Evolutionary conservation across 1,140 invertebrate genomes (phyloP).

Genomic region (Heterodera carotae): DNA sequence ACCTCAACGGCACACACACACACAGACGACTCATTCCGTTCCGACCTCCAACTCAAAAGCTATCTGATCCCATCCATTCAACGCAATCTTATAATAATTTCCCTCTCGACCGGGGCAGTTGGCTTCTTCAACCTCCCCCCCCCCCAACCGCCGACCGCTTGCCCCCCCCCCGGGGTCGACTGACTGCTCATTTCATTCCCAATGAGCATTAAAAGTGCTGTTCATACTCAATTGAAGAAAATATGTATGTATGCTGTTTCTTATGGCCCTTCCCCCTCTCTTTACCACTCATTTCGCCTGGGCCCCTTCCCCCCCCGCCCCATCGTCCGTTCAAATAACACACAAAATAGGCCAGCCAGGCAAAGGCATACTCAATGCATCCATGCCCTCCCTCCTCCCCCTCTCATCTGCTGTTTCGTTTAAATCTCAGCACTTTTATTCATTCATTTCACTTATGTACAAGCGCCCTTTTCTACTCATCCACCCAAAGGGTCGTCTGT

Average conservation of each 20-base stretch:
- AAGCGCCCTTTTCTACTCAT: background rate
- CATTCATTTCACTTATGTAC: background rate
- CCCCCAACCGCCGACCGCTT: background rate
- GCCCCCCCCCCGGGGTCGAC: background rate
- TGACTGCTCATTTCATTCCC: no score
- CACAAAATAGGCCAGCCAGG: no score
- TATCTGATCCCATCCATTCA: background rate
- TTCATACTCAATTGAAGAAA: slow-evolving; percentile 1
- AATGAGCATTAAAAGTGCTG: slow-evolving; percentile 13
- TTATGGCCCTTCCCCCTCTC: background rate
- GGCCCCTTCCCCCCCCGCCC: background rate
- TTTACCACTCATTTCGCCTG: no score
- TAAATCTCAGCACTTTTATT: background rate
- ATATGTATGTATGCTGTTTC: background rate
- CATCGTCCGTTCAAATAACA: background rate
- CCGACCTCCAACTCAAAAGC: background rate
- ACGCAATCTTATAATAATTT: background rate
- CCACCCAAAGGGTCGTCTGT: background rate
- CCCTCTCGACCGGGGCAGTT: background rate
- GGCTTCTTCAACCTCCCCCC: background rate
- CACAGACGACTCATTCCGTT: background rate
- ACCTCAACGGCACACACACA: background rate
- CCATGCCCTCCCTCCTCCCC: background rate
- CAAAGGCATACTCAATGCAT: slow-evolving; percentile 13
- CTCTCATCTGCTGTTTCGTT: background rate